phyloP scores from a whole-genome alignment of 2,113 vertebrate genomes.

The Megaceryle torquata region DNA sequence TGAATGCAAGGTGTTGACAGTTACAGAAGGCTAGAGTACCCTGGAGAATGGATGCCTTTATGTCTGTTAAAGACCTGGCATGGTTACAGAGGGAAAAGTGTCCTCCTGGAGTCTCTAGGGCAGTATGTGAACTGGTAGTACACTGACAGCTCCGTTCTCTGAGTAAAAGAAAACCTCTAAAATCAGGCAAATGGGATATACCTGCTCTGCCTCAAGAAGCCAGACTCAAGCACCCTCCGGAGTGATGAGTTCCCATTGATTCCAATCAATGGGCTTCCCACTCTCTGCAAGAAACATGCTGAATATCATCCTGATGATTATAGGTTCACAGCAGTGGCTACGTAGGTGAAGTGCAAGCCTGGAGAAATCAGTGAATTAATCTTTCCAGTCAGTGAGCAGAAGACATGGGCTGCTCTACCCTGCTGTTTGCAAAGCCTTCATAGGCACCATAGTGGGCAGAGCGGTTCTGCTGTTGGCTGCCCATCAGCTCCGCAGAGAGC shows the following conservation, averaged over 20 bases:
- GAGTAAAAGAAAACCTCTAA: not conserved
- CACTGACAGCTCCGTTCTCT: not conserved
- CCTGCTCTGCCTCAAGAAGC: not conserved
- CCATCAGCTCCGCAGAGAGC: not conserved
- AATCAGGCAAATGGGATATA: not conserved
- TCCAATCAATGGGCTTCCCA: not conserved
- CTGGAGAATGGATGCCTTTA: not conserved
- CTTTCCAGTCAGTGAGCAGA: conserved; percentile 18
- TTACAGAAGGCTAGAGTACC: not conserved
- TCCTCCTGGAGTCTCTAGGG: not conserved
- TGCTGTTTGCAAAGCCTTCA: not conserved
- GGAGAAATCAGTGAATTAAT: conserved; percentile 19
- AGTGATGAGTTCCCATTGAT: not conserved
- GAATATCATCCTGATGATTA: not conserved
- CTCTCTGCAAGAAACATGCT: rapidly evolving
- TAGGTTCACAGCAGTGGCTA: not conserved
- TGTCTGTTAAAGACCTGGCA: not conserved
- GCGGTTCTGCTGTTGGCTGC: not conserved
- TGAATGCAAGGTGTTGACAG: not conserved
- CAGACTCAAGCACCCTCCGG: not conserved
- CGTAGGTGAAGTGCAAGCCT: not conserved
- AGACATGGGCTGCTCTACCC: not conserved
- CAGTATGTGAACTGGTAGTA: rapidly evolving
- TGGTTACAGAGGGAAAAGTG: not conserved
- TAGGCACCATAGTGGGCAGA: not conserved